These are phyloP conservation scores for Solenopsis invicta DNA, from an alignment of 1,140 invertebrate genomes.

Conservation along the genomic window DNA sequence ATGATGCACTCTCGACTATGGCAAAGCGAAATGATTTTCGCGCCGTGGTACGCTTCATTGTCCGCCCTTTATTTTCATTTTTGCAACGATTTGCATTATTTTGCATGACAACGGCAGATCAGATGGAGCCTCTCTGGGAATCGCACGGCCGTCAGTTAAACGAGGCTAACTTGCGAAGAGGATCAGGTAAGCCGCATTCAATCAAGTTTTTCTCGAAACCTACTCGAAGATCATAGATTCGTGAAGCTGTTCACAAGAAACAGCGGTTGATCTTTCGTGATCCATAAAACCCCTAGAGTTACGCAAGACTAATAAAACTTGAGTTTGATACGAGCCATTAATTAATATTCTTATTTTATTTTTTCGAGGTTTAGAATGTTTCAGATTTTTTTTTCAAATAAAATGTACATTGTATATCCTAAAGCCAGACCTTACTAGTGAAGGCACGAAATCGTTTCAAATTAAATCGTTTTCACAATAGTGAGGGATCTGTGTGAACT, in stretches of 20 bases:
- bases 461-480: neutral
- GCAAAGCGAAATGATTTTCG: neutral
- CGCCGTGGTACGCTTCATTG: conserved; percentile 77
- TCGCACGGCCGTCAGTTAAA: conserved; percentile 90
- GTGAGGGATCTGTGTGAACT: neutral
- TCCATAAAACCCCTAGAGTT: neutral
- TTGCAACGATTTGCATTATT: conserved; percentile 83
- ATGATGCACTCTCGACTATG: neutral
- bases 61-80: conserved; percentile 79
- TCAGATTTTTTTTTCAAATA: neutral
- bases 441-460: neutral
- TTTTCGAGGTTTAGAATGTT: neutral
- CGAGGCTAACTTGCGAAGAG: conserved; percentile 90
- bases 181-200: conserved; percentile 89
- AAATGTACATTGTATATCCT: neutral
- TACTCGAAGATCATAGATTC: neutral
- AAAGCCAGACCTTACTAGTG: neutral
- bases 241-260: neutral
- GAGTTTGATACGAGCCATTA: neutral
- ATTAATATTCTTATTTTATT: neutral
- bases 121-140: conserved; percentile 91
- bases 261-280: neutral
- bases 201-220: neutral
- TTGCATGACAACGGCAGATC: conserved; percentile 89
- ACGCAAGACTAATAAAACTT: neutral